Conservation (phyloP, 2,888 invertebrate species). For the Scaptomyza caliginosa region DNA sequence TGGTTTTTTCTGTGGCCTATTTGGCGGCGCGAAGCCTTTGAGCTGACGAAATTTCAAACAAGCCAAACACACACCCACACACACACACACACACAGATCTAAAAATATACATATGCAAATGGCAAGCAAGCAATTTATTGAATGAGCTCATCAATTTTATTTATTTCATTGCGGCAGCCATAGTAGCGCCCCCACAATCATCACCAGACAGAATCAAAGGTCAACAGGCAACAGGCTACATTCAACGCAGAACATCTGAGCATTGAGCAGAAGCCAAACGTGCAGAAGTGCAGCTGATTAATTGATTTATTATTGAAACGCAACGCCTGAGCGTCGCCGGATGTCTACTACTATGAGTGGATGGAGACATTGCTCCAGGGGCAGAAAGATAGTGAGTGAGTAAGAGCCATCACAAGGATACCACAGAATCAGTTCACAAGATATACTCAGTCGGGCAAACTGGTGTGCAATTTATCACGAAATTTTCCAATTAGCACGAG, state of each 20-base stretch:
- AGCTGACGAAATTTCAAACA: constrained; percentile 36
- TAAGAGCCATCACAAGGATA: neutral
- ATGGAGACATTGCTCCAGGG: neutral
- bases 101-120: constrained; percentile 17
- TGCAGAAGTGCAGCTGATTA: constrained; percentile 44
- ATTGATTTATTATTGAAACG: constrained; percentile 52
- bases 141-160: constrained; percentile 36
- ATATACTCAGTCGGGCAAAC: neutral
- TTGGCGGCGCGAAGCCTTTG: constrained; percentile 57
- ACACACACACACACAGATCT: constrained; percentile 1
- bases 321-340: constrained; percentile 15
- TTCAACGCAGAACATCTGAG: neutral
- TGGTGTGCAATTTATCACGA: constrained; percentile 55
- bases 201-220: constrained; percentile 37
- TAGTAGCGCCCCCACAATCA: constrained; percentile 43
- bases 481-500: constrained; percentile 60
- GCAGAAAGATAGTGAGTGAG: neutral
- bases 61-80: constrained; percentile 1
- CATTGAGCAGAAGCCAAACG: constrained; percentile 4
- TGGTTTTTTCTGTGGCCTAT: constrained; percentile 36
- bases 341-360: neutral
- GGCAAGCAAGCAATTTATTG: constrained; percentile 42
- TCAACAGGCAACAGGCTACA: constrained; percentile 17
- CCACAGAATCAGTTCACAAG: neutral
- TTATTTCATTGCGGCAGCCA: constrained; percentile 44